Conservation (phyloP, 2,797 vertebrate species). For the Catharus ustulatus region DNA sequence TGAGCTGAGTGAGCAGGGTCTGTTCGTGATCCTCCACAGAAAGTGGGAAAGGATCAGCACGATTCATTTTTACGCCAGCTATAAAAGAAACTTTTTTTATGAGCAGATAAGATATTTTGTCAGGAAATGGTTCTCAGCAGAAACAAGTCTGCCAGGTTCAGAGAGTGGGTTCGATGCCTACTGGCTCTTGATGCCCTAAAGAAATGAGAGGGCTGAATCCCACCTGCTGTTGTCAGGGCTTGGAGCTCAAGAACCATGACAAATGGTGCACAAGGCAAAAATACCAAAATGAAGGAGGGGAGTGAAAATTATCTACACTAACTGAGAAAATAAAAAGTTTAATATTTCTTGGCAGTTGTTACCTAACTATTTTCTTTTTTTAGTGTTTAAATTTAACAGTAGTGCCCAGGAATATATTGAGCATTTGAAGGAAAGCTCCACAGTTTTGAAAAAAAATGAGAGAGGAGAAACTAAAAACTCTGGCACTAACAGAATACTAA, state of each 20-base stretch:
- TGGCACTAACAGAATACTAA: neutral
- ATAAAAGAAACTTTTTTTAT: neutral
- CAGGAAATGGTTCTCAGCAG: neutral
- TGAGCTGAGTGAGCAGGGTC: neutral
- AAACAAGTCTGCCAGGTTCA: conserved; percentile 11
- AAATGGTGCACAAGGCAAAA: conserved; percentile 1
- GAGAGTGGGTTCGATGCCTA: neutral
- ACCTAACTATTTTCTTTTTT: neutral
- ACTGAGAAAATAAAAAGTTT: neutral
- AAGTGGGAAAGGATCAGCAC: neutral
- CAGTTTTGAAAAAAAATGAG: neutral
- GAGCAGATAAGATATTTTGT: neutral
- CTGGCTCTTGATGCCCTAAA: neutral
- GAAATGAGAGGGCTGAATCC: neutral
- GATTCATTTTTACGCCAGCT: neutral
- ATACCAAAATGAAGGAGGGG: neutral
- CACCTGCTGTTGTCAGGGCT: neutral
- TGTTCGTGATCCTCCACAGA: neutral
- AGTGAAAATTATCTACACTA: neutral
- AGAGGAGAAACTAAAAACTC: neutral
- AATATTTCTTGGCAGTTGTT: neutral
- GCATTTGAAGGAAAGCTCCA: neutral
- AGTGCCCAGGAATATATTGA: neutral
- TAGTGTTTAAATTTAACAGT: conserved; percentile 8
- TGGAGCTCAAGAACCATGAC: neutral